Conservation (phyloP, 2,113 vertebrate genomes). For the Actenoides hombroni region DNA sequence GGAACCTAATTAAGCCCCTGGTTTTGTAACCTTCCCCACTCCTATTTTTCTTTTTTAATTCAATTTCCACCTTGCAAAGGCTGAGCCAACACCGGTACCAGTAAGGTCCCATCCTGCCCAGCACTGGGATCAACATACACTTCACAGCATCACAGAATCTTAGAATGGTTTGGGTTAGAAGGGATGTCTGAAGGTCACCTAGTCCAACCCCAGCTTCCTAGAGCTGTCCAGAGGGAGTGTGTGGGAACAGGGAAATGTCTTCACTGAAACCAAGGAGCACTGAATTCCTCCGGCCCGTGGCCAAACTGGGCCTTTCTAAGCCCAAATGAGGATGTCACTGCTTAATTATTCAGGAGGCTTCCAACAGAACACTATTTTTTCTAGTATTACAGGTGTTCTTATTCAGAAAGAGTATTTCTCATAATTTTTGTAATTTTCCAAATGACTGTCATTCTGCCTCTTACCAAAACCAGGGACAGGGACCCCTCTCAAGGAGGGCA, state of each 20-base stretch:
- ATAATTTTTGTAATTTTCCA: background rate
- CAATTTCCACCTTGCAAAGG: background rate
- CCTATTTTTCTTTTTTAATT: no score
- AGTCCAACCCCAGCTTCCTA: no score
- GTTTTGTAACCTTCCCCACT: background rate
- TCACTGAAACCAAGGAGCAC: background rate
- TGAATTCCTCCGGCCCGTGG: rapidly evolving
- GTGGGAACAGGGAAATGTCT: rapidly evolving
- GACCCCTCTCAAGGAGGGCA: background rate
- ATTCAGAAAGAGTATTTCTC: background rate
- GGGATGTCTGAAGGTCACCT: no score
- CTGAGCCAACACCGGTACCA: background rate
- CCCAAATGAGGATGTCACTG: background rate
- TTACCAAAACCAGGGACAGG: background rate
- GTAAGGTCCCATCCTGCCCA: background rate
- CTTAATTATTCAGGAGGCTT: background rate
- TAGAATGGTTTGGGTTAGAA: no score
- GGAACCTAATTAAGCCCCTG: background rate
- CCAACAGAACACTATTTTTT: background rate
- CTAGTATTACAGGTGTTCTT: rapidly evolving
- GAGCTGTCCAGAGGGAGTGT: background rate
- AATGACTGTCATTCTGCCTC: background rate
- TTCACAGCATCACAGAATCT: background rate
- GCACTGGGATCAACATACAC: background rate
- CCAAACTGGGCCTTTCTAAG: background rate